These are phyloP conservation scores for Mastomys natalensis DNA, from an alignment of 2,113 vertebrate species.

Conservation along the genomic window DNA sequence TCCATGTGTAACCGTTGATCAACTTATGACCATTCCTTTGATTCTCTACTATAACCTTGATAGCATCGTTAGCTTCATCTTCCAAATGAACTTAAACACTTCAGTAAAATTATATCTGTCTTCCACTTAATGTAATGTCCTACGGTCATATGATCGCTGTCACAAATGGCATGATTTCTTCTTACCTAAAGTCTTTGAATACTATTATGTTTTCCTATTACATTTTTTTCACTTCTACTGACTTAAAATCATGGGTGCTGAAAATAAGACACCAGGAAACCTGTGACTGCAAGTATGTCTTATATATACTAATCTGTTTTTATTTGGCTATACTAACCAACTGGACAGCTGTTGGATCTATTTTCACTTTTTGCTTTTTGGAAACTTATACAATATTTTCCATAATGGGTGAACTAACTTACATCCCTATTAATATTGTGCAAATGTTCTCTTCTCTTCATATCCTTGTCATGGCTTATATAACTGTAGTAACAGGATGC, in stretches of 20 bases:
- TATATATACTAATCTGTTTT: background rate
- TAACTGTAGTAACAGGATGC: background rate
- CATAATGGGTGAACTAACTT: background rate
- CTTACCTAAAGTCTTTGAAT: background rate
- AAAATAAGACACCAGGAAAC: background rate
- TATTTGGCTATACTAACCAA: background rate
- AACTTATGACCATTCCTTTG: background rate
- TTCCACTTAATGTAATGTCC: no score
- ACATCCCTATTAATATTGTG: background rate
- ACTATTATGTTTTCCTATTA: background rate
- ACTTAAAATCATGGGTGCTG: background rate
- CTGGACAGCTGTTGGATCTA: background rate
- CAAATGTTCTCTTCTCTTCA: background rate
- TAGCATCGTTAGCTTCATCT: background rate
- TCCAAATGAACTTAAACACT: background rate
- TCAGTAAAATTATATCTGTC: background rate
- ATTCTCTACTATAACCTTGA: background rate
- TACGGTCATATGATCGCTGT: background rate
- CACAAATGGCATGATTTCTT: background rate
- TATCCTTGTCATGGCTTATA: background rate
- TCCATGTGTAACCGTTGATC: background rate
- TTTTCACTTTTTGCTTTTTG: background rate
- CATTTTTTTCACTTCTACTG: background rate
- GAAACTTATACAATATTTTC: background rate
- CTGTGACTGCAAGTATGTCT: background rate